Conservation (phyloP, 2,113 vertebrate genomes). For the Ibidorhyncha struthersii region DNA sequence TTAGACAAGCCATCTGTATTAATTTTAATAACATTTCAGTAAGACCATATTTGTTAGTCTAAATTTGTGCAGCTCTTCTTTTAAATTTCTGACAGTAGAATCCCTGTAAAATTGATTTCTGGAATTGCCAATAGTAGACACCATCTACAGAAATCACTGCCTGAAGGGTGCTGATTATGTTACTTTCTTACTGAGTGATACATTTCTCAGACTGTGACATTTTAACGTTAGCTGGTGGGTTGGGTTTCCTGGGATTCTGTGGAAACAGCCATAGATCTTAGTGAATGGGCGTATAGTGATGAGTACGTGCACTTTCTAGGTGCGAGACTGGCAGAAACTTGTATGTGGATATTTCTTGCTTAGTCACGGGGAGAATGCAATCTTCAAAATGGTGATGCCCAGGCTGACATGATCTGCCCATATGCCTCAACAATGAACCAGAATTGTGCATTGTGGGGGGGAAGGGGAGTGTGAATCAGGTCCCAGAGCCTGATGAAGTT, state of each 20-base stretch:
- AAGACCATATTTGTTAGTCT: neutral
- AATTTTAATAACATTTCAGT: neutral
- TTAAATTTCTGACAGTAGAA: neutral
- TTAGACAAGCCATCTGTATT: neutral
- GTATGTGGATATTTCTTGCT: neutral
- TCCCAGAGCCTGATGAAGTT: neutral
- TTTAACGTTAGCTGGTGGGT: neutral
- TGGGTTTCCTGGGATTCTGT: neutral
- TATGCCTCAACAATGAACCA: neutral
- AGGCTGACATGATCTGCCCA: neutral
- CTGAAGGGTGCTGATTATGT: neutral
- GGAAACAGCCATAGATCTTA: neutral
- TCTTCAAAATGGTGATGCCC: neutral
- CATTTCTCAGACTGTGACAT: neutral
- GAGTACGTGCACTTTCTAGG: neutral
- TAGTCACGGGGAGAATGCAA: neutral
- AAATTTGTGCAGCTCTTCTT: neutral
- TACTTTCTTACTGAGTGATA: neutral
- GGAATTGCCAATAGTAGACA: neutral
- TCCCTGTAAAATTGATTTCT: neutral
- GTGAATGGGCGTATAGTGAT: neutral
- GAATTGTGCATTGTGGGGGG: fast-evolving
- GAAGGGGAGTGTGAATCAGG: fast-evolving
- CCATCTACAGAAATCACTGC: neutral
- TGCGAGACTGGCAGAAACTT: neutral